Evolutionary conservation across 2,888 invertebrate species (phyloP), one percentile per base, ranked within the genome.

Genomic region (Lithophane socia): DNA sequence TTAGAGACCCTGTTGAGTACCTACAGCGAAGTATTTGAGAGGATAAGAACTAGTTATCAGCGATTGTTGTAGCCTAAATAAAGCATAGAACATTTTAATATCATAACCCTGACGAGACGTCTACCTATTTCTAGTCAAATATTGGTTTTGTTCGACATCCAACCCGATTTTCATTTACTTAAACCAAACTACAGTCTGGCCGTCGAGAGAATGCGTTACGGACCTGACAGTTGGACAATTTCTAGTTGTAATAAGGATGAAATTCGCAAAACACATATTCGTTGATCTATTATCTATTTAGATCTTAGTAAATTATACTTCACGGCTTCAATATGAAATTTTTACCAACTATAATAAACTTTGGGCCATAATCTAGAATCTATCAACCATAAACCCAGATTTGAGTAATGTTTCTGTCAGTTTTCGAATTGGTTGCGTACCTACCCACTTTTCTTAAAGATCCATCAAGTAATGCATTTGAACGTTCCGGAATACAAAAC

Each of bases 131-230:
- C 44, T 29, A 60, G n/a, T n/a, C 29, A 49, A 52, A 69, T 69
- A 79, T 79, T 76, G 8, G 42, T 69, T 79, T 52, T 60, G n/a
- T 68, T 60, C 29, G 69, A 52, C 58, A 60, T 52, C 42, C n/a
- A 58, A 69, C 2, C 13, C 18, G n/a, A 58, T 47, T 73, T 56
- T 37, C 16, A 60, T 65, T 56, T 42, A 42, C 16, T 1, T 7
- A 7, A 56, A 29, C 29, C 29, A 29, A 29, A 29, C 29, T 29
- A 29, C 29, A 29, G 29, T 29, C 29, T 29, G 29, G 29, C 29
- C 29, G 29, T 29, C 29, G 29, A 29, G 29, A 29, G 29, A 29
- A 29, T 29, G 29, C 29, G 29, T 29, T 29, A 0, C 29, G 0
- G 29, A 29, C 29, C 29, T 29, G 29, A 29, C 29, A 29, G 29